Percentiles rank a stretch among this genome's conserved stretches.
phyloP scores from a whole-genome alignment of 2,888 invertebrate species.

The Phlogophora meticulosa region DNA sequence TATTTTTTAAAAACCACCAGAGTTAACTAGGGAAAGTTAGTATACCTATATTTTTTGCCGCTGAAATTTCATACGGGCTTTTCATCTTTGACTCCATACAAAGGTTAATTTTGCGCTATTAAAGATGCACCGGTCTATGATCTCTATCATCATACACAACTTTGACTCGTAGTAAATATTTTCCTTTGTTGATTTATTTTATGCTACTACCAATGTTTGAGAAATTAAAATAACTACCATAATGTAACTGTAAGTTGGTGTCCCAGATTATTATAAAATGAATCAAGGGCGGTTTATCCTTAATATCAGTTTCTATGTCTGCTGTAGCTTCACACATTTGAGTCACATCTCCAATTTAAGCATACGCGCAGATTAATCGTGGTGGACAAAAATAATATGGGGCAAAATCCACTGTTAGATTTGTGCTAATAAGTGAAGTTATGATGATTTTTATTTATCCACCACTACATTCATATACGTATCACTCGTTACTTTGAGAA shows the following conservation, averaged over 20 bases:
- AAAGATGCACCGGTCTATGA: too few species aligned
- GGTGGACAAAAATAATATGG: conserved; percentile 7
- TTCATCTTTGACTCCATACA: background rate
- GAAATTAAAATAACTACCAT: background rate
- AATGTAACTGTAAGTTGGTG: background rate
- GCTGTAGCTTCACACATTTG: conserved; percentile 3
- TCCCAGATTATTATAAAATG: background rate
- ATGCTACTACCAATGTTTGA: background rate
- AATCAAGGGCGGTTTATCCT: background rate
- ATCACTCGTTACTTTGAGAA: background rate
- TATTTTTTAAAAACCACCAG: background rate
- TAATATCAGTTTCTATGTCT: background rate
- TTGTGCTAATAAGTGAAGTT: background rate
- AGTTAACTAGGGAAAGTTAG: background rate
- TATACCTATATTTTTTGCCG: background rate
- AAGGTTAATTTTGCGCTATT: background rate
- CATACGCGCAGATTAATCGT: background rate
- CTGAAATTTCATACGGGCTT: background rate
- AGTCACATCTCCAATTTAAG: conserved; percentile 7
- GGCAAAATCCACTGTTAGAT: conserved; percentile 1
- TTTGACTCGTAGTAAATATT: conserved; percentile 7
- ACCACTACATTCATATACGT: background rate
- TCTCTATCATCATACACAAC: background rate
- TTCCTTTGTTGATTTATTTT: background rate
- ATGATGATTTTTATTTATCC: background rate